Evolutionary conservation across 1,140 invertebrate species (phyloP).

Genomic region (Aplysia californica): DNA sequence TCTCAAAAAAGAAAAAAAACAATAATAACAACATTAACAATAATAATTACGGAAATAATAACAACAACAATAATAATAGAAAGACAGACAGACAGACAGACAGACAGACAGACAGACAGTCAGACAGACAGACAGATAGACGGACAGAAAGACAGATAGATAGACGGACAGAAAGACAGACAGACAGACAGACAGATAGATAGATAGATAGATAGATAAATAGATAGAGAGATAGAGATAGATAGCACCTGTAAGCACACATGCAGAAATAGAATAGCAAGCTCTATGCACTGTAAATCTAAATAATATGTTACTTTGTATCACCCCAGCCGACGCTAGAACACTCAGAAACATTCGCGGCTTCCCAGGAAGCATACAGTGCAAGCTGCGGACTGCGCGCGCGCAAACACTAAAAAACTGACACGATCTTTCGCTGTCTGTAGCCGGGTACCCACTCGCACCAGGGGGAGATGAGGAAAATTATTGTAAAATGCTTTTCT

Average conservation of each 20-base stretch:
- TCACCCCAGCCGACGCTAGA: too few relatives aligned
- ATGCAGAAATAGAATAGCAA: too few relatives aligned
- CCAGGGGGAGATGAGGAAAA: too few relatives aligned
- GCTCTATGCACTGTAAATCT: too few relatives aligned
- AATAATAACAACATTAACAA: background rate
- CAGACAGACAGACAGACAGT: conserved; percentile 15
- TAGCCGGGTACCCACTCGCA: too few relatives aligned
- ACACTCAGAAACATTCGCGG: too few relatives aligned
- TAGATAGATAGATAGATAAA: background rate
- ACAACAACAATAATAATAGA: background rate
- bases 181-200: background rate
- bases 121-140: conserved; percentile 15
- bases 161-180: background rate
- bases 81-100: conserved; percentile 25
- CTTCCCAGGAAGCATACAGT: too few relatives aligned
- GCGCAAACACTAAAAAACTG: too few relatives aligned
- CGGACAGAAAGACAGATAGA: background rate
- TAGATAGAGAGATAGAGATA: background rate
- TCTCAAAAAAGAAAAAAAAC: background rate
- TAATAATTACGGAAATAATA: background rate
- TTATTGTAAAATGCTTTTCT: too few relatives aligned
- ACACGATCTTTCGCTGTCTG: too few relatives aligned
- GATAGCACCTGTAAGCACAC: conserved; percentile 42
- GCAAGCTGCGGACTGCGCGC: too few relatives aligned
- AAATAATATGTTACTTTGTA: too few relatives aligned